These are phyloP conservation scores for Apodemus sylvaticus DNA, from an alignment of 2,113 vertebrate genomes.

Conservation along the genomic window DNA sequence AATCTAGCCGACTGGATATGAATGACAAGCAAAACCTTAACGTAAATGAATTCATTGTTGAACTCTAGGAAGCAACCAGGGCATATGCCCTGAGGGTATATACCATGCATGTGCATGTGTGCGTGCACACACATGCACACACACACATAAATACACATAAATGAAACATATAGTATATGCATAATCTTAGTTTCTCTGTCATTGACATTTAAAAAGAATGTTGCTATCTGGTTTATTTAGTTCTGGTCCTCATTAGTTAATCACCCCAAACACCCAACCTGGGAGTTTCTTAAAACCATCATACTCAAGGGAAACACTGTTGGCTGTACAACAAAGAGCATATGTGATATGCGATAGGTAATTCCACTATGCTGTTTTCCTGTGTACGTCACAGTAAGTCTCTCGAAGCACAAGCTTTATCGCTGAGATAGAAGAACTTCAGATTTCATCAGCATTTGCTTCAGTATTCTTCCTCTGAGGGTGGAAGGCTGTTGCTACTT, in stretches of 20 bases:
- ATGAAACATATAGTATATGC: background rate
- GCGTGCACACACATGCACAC: rapidly evolving
- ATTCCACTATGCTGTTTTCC: background rate
- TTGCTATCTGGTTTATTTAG: background rate
- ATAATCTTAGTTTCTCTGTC: background rate
- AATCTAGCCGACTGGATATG: background rate
- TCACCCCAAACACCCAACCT: background rate
- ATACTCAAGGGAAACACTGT: background rate
- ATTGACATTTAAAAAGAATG: background rate
- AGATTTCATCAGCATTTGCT: background rate
- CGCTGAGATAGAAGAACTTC: background rate
- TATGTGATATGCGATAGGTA: background rate
- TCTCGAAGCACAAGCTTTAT: background rate
- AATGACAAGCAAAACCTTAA: background rate
- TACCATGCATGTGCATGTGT: no score
- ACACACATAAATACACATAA: background rate
- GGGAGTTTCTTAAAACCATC: background rate
- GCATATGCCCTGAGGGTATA: background rate
- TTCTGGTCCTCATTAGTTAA: background rate
- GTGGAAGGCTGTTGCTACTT: background rate
- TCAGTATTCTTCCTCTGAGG: background rate
- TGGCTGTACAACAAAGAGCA: background rate
- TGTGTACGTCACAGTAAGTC: background rate
- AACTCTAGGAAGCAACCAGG: background rate
- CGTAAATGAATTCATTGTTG: background rate